phyloP scores from a whole-genome alignment of 2,113 vertebrate species.

The Poicephalus meyeri region DNA sequence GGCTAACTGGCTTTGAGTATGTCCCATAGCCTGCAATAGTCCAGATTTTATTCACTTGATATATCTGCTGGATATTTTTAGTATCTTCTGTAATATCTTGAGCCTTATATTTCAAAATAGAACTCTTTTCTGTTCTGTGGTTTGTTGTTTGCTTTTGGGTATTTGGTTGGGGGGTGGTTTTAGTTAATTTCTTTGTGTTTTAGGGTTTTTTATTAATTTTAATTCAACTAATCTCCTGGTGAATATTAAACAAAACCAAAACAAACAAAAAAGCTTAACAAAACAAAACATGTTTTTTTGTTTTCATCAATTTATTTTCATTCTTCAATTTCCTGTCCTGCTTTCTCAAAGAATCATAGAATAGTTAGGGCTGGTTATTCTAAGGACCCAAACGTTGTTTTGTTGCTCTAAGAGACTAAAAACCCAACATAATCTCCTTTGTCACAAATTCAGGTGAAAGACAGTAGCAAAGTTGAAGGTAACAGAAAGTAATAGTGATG shows the following conservation, averaged over 20 bases:
- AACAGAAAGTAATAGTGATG: background rate
- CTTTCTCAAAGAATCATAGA: background rate
- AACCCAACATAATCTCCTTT: background rate
- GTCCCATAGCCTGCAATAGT: background rate
- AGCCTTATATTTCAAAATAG: background rate
- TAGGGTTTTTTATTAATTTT: background rate
- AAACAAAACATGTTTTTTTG: background rate
- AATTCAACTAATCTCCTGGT: background rate
- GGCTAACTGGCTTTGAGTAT: background rate
- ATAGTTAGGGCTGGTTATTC: background rate
- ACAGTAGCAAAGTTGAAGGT: background rate
- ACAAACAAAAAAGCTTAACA: background rate
- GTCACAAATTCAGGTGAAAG: background rate
- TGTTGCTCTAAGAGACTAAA: background rate
- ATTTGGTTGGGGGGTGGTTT: background rate
- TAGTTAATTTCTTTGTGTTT: background rate
- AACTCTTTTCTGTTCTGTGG: background rate
- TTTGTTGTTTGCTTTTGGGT: background rate
- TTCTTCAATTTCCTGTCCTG: background rate
- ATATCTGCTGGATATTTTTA: background rate
- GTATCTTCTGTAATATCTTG: background rate
- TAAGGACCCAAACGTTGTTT: background rate
- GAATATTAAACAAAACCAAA: background rate
- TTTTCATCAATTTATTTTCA: background rate
- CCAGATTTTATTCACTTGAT: background rate